Percentiles rank a stretch among this genome's conserved stretches.
Conservation (phyloP, 2,888 invertebrate genomes). For the Cryptocheilus praepositus region DNA sequence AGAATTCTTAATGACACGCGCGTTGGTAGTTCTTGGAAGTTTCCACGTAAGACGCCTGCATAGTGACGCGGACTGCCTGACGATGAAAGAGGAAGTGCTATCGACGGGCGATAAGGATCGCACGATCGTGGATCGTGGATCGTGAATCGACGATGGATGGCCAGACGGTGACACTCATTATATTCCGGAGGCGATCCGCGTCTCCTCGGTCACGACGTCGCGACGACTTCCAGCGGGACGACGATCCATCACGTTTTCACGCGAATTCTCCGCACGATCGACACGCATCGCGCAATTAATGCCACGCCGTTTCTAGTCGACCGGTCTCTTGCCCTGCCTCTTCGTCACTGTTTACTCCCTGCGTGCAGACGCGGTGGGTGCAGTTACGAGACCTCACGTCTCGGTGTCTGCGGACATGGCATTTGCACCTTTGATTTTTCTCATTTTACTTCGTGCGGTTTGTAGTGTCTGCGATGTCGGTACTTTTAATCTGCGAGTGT, state of each 20-base stretch:
- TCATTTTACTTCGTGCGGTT: no score
- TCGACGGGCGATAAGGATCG: conserved; percentile 9
- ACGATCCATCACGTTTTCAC: conserved; percentile 58
- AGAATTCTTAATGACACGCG: no score
- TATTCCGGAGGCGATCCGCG: conserved; percentile 40
- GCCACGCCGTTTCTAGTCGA: conserved; percentile 1
- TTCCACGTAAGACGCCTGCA: no score
- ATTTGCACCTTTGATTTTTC: no score
- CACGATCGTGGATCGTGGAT: conserved; percentile 29
- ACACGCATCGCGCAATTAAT: conserved; percentile 44
- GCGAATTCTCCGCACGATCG: conserved; percentile 59
- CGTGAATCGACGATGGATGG: conserved; percentile 28
- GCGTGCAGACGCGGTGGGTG: no score
- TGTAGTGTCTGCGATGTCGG: no score
- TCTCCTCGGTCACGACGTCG: conserved; percentile 41
- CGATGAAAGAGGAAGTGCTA: conserved; percentile 20
- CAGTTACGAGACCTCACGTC: no score
- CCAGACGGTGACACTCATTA: conserved; percentile 38
- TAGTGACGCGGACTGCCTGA: neutral
- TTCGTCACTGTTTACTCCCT: no score
- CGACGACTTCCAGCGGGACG: conserved; percentile 46
- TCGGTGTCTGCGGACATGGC: no score
- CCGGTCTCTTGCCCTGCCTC: no score
- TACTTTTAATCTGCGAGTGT: no score
- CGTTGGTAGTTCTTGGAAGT: no score